A percentile compares a stretch with the other conserved stretches of the same genome.
Conservation (phyloP, 2,888 invertebrate species). For the Nephrocerus scutellatus region DNA sequence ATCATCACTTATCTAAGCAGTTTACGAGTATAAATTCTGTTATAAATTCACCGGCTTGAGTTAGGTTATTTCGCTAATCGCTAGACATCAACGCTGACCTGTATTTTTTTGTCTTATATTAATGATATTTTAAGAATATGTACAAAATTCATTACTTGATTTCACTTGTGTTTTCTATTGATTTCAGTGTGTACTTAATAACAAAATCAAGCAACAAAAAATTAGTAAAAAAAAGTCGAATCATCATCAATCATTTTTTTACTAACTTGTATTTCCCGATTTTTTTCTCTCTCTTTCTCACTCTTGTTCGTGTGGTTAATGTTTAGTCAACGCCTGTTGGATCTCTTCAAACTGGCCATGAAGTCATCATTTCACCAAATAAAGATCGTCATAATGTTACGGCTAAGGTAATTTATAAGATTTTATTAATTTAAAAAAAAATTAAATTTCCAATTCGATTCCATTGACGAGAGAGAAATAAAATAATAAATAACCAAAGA, state of each 20-base stretch:
- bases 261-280: constrained; percentile 10
- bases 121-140: no score
- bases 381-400: constrained; percentile 75
- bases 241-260: constrained; percentile 24
- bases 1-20: no score
- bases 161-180: constrained; percentile 9
- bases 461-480: not conserved
- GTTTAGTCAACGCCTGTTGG: constrained; percentile 89
- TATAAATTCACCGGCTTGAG: no score
- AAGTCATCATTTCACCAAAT: constrained; percentile 84
- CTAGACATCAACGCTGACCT: no score
- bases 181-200: no score
- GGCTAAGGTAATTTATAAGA: constrained; percentile 61
- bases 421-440: not conserved
- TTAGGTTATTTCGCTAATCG: no score
- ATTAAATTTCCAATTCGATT: not conserved
- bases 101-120: no score
- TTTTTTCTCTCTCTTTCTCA: constrained; percentile 22
- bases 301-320: no score
- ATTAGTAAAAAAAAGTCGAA: constrained; percentile 8
- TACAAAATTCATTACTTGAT: not conserved
- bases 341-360: constrained; percentile 84
- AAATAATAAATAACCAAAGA: no score
- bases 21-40: no score
- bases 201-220: not conserved